A percentile compares a stretch with the other conserved stretches of the same genome.
Conservation (phyloP, 2,113 vertebrate genomes). For the Rhipidura dahli region DNA sequence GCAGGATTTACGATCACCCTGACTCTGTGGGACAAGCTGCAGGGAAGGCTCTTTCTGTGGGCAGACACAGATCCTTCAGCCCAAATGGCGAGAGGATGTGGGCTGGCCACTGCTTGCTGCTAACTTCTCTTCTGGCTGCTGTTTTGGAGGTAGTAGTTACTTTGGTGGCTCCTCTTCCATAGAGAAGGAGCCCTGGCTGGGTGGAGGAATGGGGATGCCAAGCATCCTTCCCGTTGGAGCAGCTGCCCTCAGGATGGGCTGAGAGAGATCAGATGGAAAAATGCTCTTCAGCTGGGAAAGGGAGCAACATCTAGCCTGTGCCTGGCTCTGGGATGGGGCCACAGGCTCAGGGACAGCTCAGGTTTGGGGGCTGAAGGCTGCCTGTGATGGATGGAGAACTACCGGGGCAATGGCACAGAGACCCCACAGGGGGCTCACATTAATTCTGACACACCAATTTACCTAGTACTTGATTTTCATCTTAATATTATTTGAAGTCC, state of each 20-base stretch:
- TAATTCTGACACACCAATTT: neutral
- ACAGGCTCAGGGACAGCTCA: neutral
- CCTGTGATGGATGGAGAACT: neutral
- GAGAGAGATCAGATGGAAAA: neutral
- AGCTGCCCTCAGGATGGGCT: neutral
- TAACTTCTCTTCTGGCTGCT: constrained; percentile 24
- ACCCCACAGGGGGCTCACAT: fast-evolving
- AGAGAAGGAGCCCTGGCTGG: neutral
- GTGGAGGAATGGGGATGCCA: fast-evolving
- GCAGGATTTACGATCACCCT: constrained; percentile 42
- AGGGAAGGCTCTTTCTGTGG: constrained; percentile 39
- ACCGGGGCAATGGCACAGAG: neutral
- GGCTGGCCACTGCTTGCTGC: neutral
- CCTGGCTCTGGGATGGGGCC: neutral
- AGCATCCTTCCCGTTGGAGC: neutral
- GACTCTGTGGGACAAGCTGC: constrained; percentile 33
- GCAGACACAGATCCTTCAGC: neutral
- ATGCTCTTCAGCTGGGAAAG: neutral
- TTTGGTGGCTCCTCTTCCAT: neutral
- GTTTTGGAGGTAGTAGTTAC: neutral
- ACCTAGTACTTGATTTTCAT: neutral
- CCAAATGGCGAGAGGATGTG: constrained; percentile 19
- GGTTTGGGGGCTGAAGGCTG: neutral
- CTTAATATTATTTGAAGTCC: neutral
- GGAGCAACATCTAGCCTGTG: neutral